Evolutionary conservation across 2,888 invertebrate species (phyloP).

Genomic region (Agrochola litura): DNA sequence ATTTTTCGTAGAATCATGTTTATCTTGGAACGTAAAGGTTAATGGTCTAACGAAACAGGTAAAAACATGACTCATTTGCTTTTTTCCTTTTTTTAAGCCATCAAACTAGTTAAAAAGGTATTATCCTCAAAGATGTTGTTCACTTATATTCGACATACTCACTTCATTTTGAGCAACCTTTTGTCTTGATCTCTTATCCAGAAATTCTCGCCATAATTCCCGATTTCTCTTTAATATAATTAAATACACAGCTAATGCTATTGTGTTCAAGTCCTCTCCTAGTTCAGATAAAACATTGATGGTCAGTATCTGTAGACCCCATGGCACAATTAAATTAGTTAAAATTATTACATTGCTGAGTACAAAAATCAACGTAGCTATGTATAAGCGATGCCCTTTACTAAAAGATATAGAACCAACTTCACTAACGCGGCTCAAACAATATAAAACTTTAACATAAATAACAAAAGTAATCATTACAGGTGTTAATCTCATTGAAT

Average conservation of each 20-base stretch:
- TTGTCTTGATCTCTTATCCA: constrained; percentile 8
- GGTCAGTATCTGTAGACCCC: not conserved
- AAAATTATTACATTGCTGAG: constrained; percentile 2
- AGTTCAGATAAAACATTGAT: constrained; percentile 10
- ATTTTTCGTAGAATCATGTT: not conserved
- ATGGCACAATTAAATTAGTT: not conserved
- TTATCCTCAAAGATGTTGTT: not conserved
- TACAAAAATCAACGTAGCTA: constrained; percentile 1
- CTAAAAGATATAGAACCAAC: not conserved
- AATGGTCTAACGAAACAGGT: not conserved
- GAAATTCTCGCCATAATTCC: constrained; percentile 10
- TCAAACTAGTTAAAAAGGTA: not conserved
- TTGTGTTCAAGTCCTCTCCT: constrained; percentile 5
- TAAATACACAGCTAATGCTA: constrained; percentile 11
- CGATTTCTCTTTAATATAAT: constrained; percentile 17
- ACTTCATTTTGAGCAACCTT: not conserved
- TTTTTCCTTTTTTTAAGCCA: not conserved
- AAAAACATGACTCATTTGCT: not conserved
- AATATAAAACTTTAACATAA: not conserved
- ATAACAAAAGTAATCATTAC: not conserved
- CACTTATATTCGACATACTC: not conserved
- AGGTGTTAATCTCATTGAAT: not conserved
- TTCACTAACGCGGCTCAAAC: not conserved
- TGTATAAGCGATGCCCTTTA: constrained; percentile 14
- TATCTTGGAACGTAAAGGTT: not conserved